Base-by-base conservation (phyloP, 1,140 invertebrate genomes). In the Ooceraea biroi region DNA sequence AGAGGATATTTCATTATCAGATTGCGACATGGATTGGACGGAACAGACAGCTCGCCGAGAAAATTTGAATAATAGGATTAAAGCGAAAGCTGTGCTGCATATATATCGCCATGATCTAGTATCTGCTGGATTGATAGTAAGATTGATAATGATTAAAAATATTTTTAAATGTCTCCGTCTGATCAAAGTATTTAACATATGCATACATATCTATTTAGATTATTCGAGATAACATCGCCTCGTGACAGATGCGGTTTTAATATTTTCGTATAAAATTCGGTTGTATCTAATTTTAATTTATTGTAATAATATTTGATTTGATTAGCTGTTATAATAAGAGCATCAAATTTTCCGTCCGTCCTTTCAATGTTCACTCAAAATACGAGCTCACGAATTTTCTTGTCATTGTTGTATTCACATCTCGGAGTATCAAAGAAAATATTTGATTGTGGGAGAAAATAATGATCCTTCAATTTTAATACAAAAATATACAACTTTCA, bases 1-100 rank as follows among this genome's bases (percentile, higher is more conserved):
- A 65, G 71, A 72, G 41, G 10, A 12, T 46, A 19, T 46, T 65
- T 41, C 36, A 44, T 44, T 41, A 41, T 44, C 19, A 46, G 19
- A 65, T 65, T 44, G 63, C n/a, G 10, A 46, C 19, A 46, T 2
- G 61, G 36, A 36, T 65, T 3, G 27, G 10, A 46, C 46, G 4
- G 19, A 11, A 22, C n/a, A 36, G 12, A 17, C 30, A 17, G 41
- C 36, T 73, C 14, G 36, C 11, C 5, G 30, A 22, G 27, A 58
- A 73, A 73, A 44, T 73, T 73, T 57, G 19, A 58, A 65, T 65
- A 65, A 65, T 65, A 65, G 63, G 63, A 65, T 65, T 65, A 65
- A 8, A 46, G 11, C 4, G 36, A 46, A 44, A 65, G n/a, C 63
- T 46, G 63, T 65, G 61, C 61, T 65, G 14, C 22, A 65, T 65